Evolutionary conservation across 2,113 vertebrate genomes (phyloP), one percentile per base, ranked within the genome.

Genomic region (Ammodytes dubius): DNA sequence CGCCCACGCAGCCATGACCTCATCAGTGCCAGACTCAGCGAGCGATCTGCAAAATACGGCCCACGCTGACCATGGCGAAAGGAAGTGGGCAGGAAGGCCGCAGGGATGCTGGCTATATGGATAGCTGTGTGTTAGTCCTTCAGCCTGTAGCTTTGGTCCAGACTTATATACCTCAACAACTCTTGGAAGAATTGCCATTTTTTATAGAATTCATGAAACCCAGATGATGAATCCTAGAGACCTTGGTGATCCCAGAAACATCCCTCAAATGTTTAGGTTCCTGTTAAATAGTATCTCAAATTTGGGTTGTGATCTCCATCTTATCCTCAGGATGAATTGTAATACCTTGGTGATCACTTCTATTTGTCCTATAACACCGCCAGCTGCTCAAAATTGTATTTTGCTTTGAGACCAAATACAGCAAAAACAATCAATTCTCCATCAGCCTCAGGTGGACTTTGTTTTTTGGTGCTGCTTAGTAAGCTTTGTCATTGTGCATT

Each of bases 1-100:
- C 77, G 80, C 84, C 69, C 85, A 90, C 84, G 52, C 82, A 83
- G 45, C 40, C 69, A 52, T 70, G 78, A 79, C 79, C 70, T 90
- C 75, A 84, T 86, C 88, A 10, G 49, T n/a, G 71, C 89, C 82
- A 88, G 74, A 78, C 83, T 5, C 73, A 53, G 89, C 63, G 45
- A 70, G 89, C 72, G 60, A 75, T 85, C 88, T 73, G n/a, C 76
- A 60, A 80, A 79, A 67, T 71, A 12, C 59, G 13, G 72, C 71
- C 84, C 78, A 74, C 50, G 6, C 82, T 19, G 27, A 60, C 64
- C 12, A 13, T 39, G 64, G 59, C 4, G 4, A 77, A n/a, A 74
- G 59, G 37, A 81, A 81, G 56, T 7, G 2, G 58, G 52, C 69
- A 83, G 74, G 56, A 73, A 76, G 19, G 39, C 70, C 10, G 67